phyloP scores from a whole-genome alignment of 1,140 invertebrate genomes.

The Argopecten irradians region DNA sequence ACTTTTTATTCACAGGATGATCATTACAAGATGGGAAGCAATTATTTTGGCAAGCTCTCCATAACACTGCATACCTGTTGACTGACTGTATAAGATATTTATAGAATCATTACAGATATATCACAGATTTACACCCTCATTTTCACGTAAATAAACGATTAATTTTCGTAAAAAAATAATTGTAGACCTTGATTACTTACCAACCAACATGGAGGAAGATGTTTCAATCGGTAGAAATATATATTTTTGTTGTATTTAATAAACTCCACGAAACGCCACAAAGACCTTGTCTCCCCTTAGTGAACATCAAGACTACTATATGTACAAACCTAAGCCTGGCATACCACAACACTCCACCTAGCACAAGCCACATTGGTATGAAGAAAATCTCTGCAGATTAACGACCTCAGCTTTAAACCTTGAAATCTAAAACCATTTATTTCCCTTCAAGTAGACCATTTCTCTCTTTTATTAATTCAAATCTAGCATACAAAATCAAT shows the following conservation, averaged over 20 bases:
- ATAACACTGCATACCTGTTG: constrained; percentile 21
- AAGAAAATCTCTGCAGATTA: not conserved
- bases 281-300: not conserved
- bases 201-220: not conserved
- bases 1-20: not conserved
- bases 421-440: not conserved
- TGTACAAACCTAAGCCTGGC: not conserved
- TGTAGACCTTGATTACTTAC: not conserved
- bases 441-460: not conserved
- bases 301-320: not conserved
- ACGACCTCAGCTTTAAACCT: not conserved
- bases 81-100: not conserved
- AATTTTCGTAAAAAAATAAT: not conserved
- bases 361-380: constrained; percentile 3
- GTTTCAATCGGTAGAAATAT: not conserved
- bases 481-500: not conserved
- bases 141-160: not conserved
- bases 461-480: not conserved
- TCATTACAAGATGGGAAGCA: too few species aligned
- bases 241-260: not conserved
- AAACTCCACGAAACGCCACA: not conserved
- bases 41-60: not conserved
- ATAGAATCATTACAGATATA: not conserved
- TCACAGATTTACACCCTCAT: not conserved
- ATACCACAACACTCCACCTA: not conserved